A percentile compares a stretch with the other conserved stretches of the same genome.
Evolutionary conservation across 2,113 vertebrate species (phyloP).

Genomic region (Scatophagus argus): DNA sequence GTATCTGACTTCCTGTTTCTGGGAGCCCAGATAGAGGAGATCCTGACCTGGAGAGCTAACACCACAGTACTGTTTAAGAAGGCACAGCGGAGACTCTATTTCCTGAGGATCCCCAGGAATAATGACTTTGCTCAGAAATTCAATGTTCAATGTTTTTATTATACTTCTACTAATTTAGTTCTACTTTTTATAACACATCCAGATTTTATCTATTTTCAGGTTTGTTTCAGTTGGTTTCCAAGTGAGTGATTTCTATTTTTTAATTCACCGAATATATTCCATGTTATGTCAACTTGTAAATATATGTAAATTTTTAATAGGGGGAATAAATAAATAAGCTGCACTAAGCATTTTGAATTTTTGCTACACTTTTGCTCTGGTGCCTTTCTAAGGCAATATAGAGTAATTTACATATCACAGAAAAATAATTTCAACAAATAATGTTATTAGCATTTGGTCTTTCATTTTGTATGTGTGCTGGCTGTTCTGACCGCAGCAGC

Average conservation of each 20-base stretch:
- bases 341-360: not conserved
- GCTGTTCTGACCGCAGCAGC: not conserved
- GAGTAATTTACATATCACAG: not conserved
- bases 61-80: no score
- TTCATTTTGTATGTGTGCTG: not conserved
- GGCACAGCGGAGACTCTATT: no score
- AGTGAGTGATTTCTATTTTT: not conserved
- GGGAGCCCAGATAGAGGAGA: no score
- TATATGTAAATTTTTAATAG: no score
- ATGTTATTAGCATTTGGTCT: not conserved
- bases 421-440: not conserved
- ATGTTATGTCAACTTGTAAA: no score
- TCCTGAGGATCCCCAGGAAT: no score
- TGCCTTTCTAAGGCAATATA: not conserved
- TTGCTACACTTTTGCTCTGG: no score
- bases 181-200: not conserved
- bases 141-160: no score
- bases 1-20: no score
- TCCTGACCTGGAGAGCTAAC: no score
- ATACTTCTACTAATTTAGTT: not conserved
- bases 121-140: no score
- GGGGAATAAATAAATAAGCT: no score
- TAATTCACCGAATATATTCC: not conserved
- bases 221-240: not conserved
- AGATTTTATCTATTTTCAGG: not conserved